Percentiles rank a stretch among this genome's conserved stretches.
These are phyloP conservation scores for Erebia epiphron DNA, from an alignment of 2,888 invertebrate genomes.

Conservation along the genomic window DNA sequence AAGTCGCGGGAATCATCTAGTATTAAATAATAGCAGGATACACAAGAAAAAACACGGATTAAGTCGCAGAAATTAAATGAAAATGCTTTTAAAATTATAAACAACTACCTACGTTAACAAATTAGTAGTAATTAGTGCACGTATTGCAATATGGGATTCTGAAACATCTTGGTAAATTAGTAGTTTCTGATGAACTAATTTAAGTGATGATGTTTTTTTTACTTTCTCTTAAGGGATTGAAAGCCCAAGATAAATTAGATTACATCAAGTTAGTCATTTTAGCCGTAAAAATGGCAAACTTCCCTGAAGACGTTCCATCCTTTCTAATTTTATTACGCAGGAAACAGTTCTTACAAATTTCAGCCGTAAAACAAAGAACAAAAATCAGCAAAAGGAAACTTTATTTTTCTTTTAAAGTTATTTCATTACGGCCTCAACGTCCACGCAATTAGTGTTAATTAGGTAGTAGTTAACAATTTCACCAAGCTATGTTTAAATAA, in stretches of 20 bases:
- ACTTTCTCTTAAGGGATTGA: not conserved
- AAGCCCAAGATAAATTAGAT: conserved; percentile 13
- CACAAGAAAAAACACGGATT: too few species aligned
- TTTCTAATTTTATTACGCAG: conserved; percentile 26
- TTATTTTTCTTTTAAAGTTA: conserved; percentile 14
- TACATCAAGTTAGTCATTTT: conserved; percentile 22
- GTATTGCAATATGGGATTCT: not conserved
- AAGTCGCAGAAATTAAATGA: too few species aligned
- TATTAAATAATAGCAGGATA: too few species aligned
- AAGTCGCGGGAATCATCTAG: too few species aligned
- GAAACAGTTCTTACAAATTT: conserved; percentile 22
- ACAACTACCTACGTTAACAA: too few species aligned
- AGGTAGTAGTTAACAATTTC: not conserved
- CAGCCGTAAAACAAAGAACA: conserved; percentile 21
- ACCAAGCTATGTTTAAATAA: not conserved
- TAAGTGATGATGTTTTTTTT: not conserved
- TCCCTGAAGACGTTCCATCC: conserved; percentile 22
- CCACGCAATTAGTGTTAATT: conserved; percentile 2
- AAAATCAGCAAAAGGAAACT: conserved; percentile 13
- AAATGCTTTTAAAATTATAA: too few species aligned
- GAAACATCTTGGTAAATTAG: not conserved
- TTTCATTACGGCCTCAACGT: conserved; percentile 16
- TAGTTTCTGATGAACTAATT: not conserved
- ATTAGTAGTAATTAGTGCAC: not conserved
- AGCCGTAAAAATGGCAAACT: conserved; percentile 20